A percentile compares a stretch with the other conserved stretches of the same genome.
Evolutionary conservation across 2,113 vertebrate genomes (phyloP).

Genomic region (Atlantisia rogersi): DNA sequence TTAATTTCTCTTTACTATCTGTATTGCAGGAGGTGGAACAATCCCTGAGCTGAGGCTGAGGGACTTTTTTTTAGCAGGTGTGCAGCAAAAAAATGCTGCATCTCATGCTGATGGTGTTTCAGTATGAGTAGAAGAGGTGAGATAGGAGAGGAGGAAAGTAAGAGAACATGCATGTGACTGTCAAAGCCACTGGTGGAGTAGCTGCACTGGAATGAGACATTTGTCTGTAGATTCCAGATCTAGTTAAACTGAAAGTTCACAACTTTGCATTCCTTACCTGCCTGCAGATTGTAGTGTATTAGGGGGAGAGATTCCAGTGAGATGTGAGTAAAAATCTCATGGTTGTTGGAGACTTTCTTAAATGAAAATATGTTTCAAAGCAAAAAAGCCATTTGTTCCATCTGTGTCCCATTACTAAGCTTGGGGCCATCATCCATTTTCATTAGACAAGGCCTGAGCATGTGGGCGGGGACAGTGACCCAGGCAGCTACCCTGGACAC

Average conservation of each 20-base stretch:
- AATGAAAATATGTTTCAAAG: slow-evolving; percentile 43
- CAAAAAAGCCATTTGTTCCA: slow-evolving; percentile 35
- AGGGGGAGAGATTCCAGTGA: background rate
- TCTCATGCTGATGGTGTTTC: background rate
- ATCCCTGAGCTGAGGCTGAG: background rate
- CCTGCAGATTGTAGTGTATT: background rate
- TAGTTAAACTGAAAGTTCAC: background rate
- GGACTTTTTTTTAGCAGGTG: background rate
- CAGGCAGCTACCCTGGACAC: slow-evolving; percentile 68
- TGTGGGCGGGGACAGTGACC: slow-evolving; percentile 44
- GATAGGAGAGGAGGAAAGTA: background rate
- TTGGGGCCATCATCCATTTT: slow-evolving; percentile 41
- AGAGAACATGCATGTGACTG: background rate
- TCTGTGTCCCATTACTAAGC: slow-evolving; percentile 78
- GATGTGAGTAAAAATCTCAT: background rate
- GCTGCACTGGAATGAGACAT: background rate
- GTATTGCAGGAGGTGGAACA: background rate
- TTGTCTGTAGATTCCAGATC: background rate
- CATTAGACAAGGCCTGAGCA: slow-evolving; percentile 51
- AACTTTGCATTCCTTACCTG: background rate
- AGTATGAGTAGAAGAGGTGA: background rate
- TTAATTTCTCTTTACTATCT: background rate
- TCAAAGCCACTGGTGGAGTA: background rate
- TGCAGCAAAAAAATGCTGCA: background rate
- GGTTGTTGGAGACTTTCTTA: background rate